Evolutionary conservation across 2,113 vertebrate species (phyloP).

Genomic region (Psittacara wagleri): DNA sequence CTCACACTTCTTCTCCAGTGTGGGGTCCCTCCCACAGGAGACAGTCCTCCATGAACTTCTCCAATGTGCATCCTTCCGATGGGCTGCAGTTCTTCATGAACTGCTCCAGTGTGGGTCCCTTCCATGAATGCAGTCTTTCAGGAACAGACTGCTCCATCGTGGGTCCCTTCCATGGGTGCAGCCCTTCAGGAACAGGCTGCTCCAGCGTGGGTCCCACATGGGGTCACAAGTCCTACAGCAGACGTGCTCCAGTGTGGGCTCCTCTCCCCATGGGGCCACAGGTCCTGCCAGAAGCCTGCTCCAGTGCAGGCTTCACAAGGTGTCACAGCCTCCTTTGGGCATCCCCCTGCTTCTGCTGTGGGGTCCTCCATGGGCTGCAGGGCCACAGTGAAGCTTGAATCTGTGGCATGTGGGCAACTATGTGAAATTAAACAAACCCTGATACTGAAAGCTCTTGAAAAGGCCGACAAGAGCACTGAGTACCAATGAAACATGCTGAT

Average conservation of each 20-base stretch:
- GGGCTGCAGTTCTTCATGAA: background rate
- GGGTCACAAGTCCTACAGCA: too few species aligned
- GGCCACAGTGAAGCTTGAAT: background rate
- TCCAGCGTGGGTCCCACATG: too few species aligned
- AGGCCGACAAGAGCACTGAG: background rate
- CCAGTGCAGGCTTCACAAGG: too few species aligned
- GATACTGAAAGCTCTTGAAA: background rate
- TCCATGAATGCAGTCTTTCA: too few species aligned
- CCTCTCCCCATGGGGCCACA: too few species aligned
- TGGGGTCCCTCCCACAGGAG: too few species aligned
- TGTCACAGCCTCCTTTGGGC: background rate
- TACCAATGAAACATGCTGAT: background rate
- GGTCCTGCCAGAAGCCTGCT: too few species aligned
- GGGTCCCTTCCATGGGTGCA: too few species aligned
- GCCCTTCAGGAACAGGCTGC: too few species aligned
- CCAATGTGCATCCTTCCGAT: background rate
- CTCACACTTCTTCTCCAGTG: too few species aligned
- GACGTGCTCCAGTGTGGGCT: too few species aligned
- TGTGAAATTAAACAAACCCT: background rate
- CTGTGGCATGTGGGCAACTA: background rate
- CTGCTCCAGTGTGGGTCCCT: background rate
- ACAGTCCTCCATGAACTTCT: background rate
- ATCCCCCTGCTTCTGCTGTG: background rate
- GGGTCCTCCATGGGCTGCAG: background rate
- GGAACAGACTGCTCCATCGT: too few species aligned